These are phyloP conservation scores for Miniopterus natalensis DNA, from an alignment of 2,113 vertebrate species.

Conservation along the genomic window DNA sequence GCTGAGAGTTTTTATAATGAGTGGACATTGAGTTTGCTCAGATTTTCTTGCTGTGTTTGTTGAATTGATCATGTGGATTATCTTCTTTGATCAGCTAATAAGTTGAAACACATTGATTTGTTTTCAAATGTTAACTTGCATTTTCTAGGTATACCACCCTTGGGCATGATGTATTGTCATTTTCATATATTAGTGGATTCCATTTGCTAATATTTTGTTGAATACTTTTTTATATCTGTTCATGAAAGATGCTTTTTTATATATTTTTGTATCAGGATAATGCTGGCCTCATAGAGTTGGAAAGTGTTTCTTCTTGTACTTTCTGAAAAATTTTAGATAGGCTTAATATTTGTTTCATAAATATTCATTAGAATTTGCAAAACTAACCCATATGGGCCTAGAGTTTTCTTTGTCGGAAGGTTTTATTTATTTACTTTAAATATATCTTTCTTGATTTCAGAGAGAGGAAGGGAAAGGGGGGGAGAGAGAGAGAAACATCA, in stretches of 20 bases:
- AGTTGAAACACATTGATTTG: background rate
- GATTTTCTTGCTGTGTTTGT: constrained; percentile 34
- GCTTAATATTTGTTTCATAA: constrained; percentile 13
- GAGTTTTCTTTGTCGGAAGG: background rate
- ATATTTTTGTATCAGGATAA: constrained; percentile 1
- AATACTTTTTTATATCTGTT: background rate
- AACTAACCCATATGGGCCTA: background rate
- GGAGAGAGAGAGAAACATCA: too few species aligned
- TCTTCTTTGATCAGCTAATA: constrained; percentile 19
- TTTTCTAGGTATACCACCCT: constrained; percentile 1
- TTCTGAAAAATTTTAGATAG: background rate
- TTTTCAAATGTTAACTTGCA: constrained; percentile 44
- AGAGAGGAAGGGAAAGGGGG: too few species aligned
- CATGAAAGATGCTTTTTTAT: constrained; percentile 16
- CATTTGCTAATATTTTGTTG: constrained; percentile 25
- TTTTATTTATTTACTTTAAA: background rate
- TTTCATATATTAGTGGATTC: constrained; percentile 8
- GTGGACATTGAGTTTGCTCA: background rate
- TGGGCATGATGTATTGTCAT: background rate
- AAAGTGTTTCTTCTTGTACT: constrained; percentile 6
- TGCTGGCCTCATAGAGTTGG: background rate
- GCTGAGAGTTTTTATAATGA: background rate
- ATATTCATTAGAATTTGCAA: constrained; percentile 35
- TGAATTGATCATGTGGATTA: constrained; percentile 16
- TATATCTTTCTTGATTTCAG: too few species aligned